These are phyloP conservation scores for Tholera decimalis DNA, from an alignment of 2,888 invertebrate species.

Conservation along the genomic window DNA sequence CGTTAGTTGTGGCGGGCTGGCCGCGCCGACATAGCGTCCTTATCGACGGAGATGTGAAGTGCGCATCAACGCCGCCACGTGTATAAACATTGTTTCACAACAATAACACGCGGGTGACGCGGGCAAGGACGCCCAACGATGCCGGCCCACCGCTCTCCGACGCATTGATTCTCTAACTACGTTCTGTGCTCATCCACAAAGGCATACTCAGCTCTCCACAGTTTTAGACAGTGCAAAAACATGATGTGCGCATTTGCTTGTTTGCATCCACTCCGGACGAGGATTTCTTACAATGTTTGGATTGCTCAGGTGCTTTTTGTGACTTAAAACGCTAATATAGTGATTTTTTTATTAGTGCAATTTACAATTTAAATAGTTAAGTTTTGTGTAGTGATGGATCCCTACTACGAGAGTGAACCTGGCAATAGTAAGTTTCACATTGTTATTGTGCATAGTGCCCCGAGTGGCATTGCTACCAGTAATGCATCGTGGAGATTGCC, in stretches of 20 bases:
- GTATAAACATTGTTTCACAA: conserved; percentile 90
- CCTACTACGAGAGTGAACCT: conserved; percentile 70
- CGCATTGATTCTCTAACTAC: conserved; percentile 72
- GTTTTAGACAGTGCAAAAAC: conserved; percentile 70
- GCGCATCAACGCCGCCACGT: conserved; percentile 87
- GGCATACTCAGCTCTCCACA: conserved; percentile 67
- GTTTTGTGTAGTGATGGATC: conserved; percentile 75
- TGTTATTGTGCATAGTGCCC: conserved; percentile 65
- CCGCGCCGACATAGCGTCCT: conserved; percentile 84
- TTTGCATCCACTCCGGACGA: conserved; percentile 66
- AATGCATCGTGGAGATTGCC: conserved; percentile 82
- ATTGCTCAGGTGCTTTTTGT: conserved; percentile 76
- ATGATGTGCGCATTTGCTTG: conserved; percentile 68
- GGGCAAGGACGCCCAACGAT: conserved; percentile 81
- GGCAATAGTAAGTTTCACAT: conserved; percentile 77
- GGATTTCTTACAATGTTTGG: conserved; percentile 73
- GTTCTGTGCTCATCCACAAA: conserved; percentile 68
- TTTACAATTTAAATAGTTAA: conserved; percentile 63
- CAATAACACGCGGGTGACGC: conserved; percentile 87
- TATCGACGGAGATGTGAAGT: conserved; percentile 82
- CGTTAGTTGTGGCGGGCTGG: conserved; percentile 86
- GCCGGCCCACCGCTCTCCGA: conserved; percentile 73
- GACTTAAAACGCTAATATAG: conserved; percentile 71
- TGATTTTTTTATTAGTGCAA: conserved; percentile 66
- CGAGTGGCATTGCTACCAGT: conserved; percentile 73